Evolutionary conservation across 2,797 vertebrate species (phyloP), one percentile per base, ranked within the genome.

Genomic region (Mormyrops boulengeri): DNA sequence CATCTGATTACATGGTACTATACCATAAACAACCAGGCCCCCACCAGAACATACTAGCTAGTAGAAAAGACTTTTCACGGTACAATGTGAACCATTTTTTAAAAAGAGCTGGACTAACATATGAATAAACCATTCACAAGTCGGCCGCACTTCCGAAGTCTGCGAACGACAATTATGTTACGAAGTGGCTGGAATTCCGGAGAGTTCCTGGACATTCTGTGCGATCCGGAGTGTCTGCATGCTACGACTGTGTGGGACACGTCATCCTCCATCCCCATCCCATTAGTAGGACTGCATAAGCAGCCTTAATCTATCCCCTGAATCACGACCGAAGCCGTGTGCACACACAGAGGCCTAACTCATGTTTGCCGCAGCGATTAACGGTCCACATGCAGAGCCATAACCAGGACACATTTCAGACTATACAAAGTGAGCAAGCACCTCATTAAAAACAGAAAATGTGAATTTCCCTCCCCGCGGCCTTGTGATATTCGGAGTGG

Each of bases 261-360:
- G 30, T 77, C 69, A 94, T 94, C 96, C 95, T 97, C 95, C 94
- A 92, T 95, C 93, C 95, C 94, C 94, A 95, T 96, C 95, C 95
- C 95, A 95, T 92, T 94, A 96, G 95, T 95, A 94, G 89, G 93
- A 89, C 94, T 94, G 96, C 94, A 94, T 96, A 95, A 95, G 95
- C 96, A 96, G 94, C 88, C 87, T 92, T 96, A 96, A 96, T 96
- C 96, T 91, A 92, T 91, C 93, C 92, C 17, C 22, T 8, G 7
- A 49, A 47, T 52, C 84, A 52, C 11, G 84, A 41, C 84, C n/a
- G 49, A 50, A 85, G n/a, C 49, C 49, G 4, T 52, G 44, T 12
- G 47, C 84, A 85, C 44, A 85, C 44, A 26, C 47, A 52, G 12
- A 11, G 49, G 69, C 30, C 30, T 77, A 77, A 41, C 69, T 41